Conservation (phyloP, 2,113 vertebrate genomes). For the Aplodontia rufa region DNA sequence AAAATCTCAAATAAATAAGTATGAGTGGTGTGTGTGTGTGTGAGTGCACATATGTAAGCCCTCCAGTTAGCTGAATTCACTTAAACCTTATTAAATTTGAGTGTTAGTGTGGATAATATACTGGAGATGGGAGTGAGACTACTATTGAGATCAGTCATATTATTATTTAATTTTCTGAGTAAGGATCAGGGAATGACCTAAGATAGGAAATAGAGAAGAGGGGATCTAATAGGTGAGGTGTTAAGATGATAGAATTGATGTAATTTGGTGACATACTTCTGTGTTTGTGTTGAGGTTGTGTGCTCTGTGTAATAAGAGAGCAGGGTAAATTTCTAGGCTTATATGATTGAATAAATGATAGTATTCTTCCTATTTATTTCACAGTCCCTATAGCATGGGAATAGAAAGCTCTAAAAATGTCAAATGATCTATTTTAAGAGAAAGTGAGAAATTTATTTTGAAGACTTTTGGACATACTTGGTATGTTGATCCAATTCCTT, state of each 20-base stretch:
- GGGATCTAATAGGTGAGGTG: background rate
- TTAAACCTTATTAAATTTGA: background rate
- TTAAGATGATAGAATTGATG: background rate
- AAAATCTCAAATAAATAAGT: background rate
- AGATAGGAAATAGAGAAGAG: background rate
- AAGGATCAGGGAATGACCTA: background rate
- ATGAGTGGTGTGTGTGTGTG: background rate
- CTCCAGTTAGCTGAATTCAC: background rate
- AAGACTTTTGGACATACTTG: background rate
- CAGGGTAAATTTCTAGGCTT: background rate
- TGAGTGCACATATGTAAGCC: background rate
- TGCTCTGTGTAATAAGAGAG: background rate
- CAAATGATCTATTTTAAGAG: slow-evolving; percentile 9
- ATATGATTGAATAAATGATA: background rate
- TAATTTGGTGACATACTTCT: background rate
- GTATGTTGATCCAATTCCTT: background rate
- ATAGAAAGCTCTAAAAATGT: background rate
- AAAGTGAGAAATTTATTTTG: slow-evolving; percentile 28
- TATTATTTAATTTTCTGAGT: background rate
- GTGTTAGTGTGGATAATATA: background rate
- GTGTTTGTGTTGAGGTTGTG: too few relatives aligned
- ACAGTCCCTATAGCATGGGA: background rate
- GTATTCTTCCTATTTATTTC: background rate
- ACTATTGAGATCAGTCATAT: background rate
- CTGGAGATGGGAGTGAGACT: background rate